A percentile compares a stretch with the other conserved stretches of the same genome.
Conservation (phyloP, 2,113 vertebrate species). For the Epinephelus fuscoguttatus region DNA sequence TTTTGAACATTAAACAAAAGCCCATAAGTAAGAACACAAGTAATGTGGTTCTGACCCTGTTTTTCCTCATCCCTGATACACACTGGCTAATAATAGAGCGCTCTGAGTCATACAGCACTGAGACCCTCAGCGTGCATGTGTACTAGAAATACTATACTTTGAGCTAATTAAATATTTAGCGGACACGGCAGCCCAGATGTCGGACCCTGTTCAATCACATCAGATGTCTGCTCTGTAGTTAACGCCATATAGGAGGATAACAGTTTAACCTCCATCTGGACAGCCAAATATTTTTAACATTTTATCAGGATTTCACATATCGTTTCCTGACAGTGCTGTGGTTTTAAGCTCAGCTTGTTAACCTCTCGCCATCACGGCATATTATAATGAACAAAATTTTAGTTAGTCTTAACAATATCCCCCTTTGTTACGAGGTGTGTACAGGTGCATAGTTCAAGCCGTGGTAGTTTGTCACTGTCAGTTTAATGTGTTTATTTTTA, state of each 20-base stretch:
- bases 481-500: constrained; percentile 60
- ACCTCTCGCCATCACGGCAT: neutral
- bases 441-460: constrained; percentile 20
- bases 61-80: neutral
- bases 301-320: neutral
- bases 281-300: neutral
- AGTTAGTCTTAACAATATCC: neutral
- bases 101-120: constrained; percentile 5
- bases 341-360: neutral
- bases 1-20: neutral
- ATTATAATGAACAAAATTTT: neutral
- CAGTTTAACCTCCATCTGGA: neutral
- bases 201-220: constrained; percentile 23
- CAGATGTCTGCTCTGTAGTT: neutral
- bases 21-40: neutral
- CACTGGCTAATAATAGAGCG: constrained; percentile 7
- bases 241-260: neutral
- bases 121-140: constrained; percentile 9
- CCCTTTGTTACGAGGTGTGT: neutral
- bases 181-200: constrained; percentile 30
- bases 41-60: neutral
- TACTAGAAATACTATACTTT: constrained; percentile 46
- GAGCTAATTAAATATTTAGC: constrained; percentile 65
- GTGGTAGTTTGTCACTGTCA: constrained; percentile 34
- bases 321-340: neutral